phyloP scores from a whole-genome alignment of 2,888 invertebrate genomes.

The Allygus modestus region DNA sequence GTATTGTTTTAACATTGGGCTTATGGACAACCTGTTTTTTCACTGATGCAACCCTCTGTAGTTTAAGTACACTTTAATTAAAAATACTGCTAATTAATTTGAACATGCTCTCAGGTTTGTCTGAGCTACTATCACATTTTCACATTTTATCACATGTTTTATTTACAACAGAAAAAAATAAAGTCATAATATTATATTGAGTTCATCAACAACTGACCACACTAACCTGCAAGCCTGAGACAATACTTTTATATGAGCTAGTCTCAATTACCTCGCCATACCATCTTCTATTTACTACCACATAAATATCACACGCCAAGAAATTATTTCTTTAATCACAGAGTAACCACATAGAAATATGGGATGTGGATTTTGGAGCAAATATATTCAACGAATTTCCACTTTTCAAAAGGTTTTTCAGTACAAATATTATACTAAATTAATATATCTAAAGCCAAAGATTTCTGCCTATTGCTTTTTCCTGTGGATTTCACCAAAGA shows the following conservation, averaged over 20 bases:
- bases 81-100: neutral
- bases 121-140: neutral
- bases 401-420: too few species aligned
- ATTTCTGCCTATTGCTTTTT: too few species aligned
- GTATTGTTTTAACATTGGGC: too few species aligned
- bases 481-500: too few species aligned
- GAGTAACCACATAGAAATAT: neutral
- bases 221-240: neutral
- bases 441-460: too few species aligned
- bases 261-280: neutral
- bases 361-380: too few species aligned
- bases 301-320: neutral
- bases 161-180: neutral
- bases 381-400: too few species aligned
- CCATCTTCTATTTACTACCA: neutral
- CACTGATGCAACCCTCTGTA: too few species aligned
- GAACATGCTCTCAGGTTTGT: neutral
- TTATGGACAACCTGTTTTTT: too few species aligned
- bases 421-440: too few species aligned
- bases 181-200: neutral
- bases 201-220: neutral
- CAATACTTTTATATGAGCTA: neutral
- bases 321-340: neutral
- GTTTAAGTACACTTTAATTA: neutral
- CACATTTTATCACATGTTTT: neutral